Evolutionary conservation across 2,797 vertebrate genomes (phyloP).

Genomic region (Saxicola maurus): DNA sequence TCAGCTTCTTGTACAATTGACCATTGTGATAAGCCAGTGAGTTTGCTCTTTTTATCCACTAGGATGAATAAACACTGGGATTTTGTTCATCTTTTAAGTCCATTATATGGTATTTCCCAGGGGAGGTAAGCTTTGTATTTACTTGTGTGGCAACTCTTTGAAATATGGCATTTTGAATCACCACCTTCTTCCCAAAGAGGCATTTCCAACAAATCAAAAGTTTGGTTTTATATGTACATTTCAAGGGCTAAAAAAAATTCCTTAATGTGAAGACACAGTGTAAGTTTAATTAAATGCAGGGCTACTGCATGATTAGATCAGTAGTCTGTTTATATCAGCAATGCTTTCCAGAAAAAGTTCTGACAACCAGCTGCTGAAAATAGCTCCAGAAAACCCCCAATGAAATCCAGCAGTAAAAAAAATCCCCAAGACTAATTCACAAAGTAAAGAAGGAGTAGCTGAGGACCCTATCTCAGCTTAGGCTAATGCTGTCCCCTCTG

Average conservation of each 20-base stretch:
- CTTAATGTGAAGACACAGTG: neutral
- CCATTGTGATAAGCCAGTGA: conserved; percentile 23
- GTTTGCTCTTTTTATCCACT: conserved; percentile 37
- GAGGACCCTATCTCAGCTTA: neutral
- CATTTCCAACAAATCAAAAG: neutral
- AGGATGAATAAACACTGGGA: conserved; percentile 38
- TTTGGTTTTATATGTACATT: neutral
- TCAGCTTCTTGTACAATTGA: conserved; percentile 33
- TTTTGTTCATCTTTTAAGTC: conserved; percentile 55
- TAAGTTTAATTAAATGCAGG: neutral
- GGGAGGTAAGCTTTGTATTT: conserved; percentile 21
- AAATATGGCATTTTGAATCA: neutral
- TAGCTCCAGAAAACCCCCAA: neutral
- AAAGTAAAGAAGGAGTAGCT: neutral
- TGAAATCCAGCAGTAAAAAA: neutral
- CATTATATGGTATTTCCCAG: conserved; percentile 15
- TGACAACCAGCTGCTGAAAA: conserved; percentile 12
- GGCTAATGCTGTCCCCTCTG: neutral
- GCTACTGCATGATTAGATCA: neutral
- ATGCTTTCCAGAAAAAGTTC: neutral
- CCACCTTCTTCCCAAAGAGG: neutral
- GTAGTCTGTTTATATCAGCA: neutral
- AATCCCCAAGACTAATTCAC: conserved; percentile 23
- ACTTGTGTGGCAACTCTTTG: neutral
- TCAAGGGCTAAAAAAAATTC: neutral